These are phyloP conservation scores for Drosophila lowei DNA, from an alignment of 1,140 invertebrate genomes.

Conservation along the genomic window DNA sequence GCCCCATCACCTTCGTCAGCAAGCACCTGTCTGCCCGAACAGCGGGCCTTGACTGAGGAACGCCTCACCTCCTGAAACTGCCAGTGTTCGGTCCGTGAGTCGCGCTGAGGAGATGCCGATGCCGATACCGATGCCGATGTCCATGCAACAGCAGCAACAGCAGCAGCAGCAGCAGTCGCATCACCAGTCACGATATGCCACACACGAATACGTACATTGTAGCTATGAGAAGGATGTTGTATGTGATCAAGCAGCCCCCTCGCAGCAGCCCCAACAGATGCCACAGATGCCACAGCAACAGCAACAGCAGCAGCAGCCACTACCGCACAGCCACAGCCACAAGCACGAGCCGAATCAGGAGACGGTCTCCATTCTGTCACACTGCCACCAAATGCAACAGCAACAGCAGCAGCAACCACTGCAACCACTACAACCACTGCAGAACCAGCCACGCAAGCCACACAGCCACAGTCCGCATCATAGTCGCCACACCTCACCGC, in stretches of 20 bases:
- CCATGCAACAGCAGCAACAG: slow-evolving; percentile 39
- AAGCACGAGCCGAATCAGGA: slow-evolving; percentile 13
- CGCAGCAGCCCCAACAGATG: slow-evolving; percentile 39
- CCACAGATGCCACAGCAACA: slow-evolving; percentile 30
- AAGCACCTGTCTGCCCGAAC: slow-evolving; percentile 83
- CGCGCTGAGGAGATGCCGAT: slow-evolving; percentile 66
- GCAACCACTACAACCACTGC: slow-evolving; percentile 18
- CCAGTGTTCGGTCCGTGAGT: slow-evolving; percentile 79
- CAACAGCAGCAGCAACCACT: neutral
- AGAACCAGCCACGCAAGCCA: slow-evolving; percentile 42
- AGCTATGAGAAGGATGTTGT: slow-evolving; percentile 82
- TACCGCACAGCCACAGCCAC: slow-evolving; percentile 29
- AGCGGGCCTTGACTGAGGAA: slow-evolving; percentile 84
- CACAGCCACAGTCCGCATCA: slow-evolving; percentile 74
- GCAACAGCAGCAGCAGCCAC: slow-evolving; percentile 10
- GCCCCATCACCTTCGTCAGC: slow-evolving; percentile 84
- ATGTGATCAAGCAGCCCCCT: slow-evolving; percentile 76
- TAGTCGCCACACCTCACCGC: slow-evolving; percentile 70
- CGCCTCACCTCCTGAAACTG: slow-evolving; percentile 83
- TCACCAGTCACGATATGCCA: slow-evolving; percentile 51
- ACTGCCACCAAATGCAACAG: slow-evolving; percentile 51
- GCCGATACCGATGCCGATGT: slow-evolving; percentile 25
- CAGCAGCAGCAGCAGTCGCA: slow-evolving; percentile 46
- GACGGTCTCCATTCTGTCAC: slow-evolving; percentile 31
- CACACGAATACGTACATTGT: slow-evolving; percentile 82